phyloP scores from a whole-genome alignment of 2,113 vertebrate genomes.

The Scytalopus superciliaris region DNA sequence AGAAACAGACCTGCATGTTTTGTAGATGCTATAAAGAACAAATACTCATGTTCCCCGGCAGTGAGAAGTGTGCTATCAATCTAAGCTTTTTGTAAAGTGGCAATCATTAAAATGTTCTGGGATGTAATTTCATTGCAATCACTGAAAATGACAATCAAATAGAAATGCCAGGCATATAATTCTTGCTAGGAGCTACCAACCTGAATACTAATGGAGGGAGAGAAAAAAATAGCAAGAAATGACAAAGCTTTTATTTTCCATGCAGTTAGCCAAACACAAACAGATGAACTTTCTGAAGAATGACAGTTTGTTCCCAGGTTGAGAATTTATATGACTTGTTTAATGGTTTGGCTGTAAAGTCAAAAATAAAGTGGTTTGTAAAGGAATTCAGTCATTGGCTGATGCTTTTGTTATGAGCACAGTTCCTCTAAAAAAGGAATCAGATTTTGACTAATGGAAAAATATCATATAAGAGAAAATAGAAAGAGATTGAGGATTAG shows the following conservation, averaged over 20 bases:
- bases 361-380: constrained; percentile 54
- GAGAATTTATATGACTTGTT: constrained; percentile 40
- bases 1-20: background rate
- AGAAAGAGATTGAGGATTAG: background rate
- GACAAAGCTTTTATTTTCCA: constrained; percentile 31
- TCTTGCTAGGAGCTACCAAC: background rate
- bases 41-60: background rate
- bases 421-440: constrained; percentile 37
- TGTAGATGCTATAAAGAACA: background rate
- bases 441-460: constrained; percentile 44
- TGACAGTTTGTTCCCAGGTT: constrained; percentile 49
- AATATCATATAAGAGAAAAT: constrained; percentile 33
- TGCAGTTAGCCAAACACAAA: constrained; percentile 18
- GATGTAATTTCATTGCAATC: background rate
- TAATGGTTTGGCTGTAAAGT: constrained; percentile 57
- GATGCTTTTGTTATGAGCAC: constrained; percentile 27
- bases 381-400: constrained; percentile 41
- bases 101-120: background rate
- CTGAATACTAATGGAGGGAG: background rate
- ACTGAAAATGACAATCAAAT: background rate
- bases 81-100: background rate
- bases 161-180: background rate
- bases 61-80: background rate
- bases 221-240: background rate
- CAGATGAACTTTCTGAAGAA: constrained; percentile 44